Base-by-base conservation (phyloP, 2,113 vertebrate genomes). In the Calypte anna region DNA sequence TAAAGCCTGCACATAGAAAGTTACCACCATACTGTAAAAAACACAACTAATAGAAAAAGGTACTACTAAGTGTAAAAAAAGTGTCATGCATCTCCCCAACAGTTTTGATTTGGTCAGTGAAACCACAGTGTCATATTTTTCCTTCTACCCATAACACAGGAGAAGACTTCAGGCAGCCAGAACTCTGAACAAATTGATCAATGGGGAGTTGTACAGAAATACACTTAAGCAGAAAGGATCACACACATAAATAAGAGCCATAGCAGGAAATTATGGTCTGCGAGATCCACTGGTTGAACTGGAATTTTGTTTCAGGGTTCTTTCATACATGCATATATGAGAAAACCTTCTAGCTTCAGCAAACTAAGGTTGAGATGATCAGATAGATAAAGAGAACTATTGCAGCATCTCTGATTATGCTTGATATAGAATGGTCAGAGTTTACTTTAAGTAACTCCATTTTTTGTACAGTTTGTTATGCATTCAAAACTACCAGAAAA, bases 201-300 rank as follows among this genome's bases (percentile, higher is more conserved):
- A 31, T 46, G 31, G 69, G 20, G 14, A 76, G 66, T 3, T 33
- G 53, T 67, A 75, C 14, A 53, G 14, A 63, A 84, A 57, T 9
- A 30, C 36, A 12, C 40, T 27, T 38, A n/a, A 68, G 57, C 23
- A 50, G 59, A 55, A 44, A 44, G 28, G 3, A 57, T 64, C 53
- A 17, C 14, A 8, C 3, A 14, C 19, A 51, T 7, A 30, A 1
- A 0, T 20, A 59, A 28, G 0, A 84, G 3, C 24, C 14, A 27
- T 1, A 69, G 19, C 38, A 93, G 51, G 40, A 81, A 48, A 61
- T 12, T 1, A 43, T 23, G 9, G 16, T 51, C 55, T 77, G 15
- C 16, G 54, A 87, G 43, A 55, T 12, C 9, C 33, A 22, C 33
- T 57, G 33, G n/a, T 50, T 48, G 63, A 43, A 84, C 12, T 31